These are phyloP conservation scores for honey bee (Apis mellifera) DNA, from an alignment of 1,140 invertebrate genomes.

Conservation along the genomic window Amel_HAv3.1 CM009935.2:3667501-3668000, in stretches of 20 bases:
- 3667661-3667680: neutral
- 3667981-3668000: no score
- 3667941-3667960: neutral
- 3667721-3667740: slow-evolving; percentile 15
- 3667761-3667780: slow-evolving; percentile 32
- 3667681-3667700: slow-evolving; percentile 17
- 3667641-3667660: slow-evolving; percentile 14
- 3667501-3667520: no score
- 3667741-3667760: slow-evolving; percentile 39
- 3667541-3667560: neutral
- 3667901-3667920: no score
- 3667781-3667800: slow-evolving; percentile 28
- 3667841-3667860: neutral
- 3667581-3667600: slow-evolving; percentile 2
- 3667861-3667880: neutral
- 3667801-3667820: neutral
- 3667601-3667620: neutral
- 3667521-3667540: neutral
- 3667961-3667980: no score
- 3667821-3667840: neutral
- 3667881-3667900: neutral
- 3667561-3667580: slow-evolving; percentile 18
- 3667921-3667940: neutral
- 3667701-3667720: neutral
- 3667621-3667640: slow-evolving; percentile 3